Conservation (phyloP, 1,140 invertebrate species). For the Drosophila kanapiae region DNA sequence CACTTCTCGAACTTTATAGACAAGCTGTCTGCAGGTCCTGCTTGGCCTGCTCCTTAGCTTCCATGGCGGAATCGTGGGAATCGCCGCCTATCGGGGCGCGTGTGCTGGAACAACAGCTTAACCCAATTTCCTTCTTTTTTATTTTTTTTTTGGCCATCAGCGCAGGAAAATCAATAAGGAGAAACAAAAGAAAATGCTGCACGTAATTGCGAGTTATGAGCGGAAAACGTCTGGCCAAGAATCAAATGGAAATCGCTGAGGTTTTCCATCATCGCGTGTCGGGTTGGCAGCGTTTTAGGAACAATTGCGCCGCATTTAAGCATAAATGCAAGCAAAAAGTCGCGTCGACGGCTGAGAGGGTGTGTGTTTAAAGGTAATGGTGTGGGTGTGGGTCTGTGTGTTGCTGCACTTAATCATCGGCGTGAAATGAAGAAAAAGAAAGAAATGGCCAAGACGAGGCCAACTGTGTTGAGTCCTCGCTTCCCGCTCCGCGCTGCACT, state of each 20-base stretch:
- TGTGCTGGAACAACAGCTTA: conserved; percentile 46
- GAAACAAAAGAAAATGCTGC: conserved; percentile 51
- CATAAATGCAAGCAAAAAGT: conserved; percentile 77
- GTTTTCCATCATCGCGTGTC: conserved; percentile 77
- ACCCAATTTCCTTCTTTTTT: conserved; percentile 48
- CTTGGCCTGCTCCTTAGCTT: background rate
- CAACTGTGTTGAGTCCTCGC: conserved; percentile 25
- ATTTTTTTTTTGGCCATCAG: conserved; percentile 1
- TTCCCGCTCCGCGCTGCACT: background rate
- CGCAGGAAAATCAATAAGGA: conserved; percentile 39
- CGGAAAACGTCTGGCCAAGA: conserved; percentile 17
- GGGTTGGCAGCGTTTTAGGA: conserved; percentile 66
- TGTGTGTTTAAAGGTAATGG: background rate
- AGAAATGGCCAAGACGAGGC: conserved; percentile 61
- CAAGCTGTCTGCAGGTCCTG: conserved; percentile 70
- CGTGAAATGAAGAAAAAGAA: conserved; percentile 72
- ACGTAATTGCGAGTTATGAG: conserved; percentile 52
- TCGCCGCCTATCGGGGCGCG: conserved; percentile 32
- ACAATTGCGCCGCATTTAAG: conserved; percentile 78
- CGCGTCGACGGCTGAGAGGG: background rate
- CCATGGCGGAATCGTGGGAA: conserved; percentile 41
- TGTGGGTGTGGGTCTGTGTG: conserved; percentile 39
- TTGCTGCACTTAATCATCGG: conserved; percentile 71
- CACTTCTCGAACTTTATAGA: conserved; percentile 63
- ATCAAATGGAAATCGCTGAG: conserved; percentile 70